Evolutionary conservation across 1,140 invertebrate genomes (phyloP), one percentile per base, ranked within the genome.

Genomic region (Penaeus japonicus): DNA sequence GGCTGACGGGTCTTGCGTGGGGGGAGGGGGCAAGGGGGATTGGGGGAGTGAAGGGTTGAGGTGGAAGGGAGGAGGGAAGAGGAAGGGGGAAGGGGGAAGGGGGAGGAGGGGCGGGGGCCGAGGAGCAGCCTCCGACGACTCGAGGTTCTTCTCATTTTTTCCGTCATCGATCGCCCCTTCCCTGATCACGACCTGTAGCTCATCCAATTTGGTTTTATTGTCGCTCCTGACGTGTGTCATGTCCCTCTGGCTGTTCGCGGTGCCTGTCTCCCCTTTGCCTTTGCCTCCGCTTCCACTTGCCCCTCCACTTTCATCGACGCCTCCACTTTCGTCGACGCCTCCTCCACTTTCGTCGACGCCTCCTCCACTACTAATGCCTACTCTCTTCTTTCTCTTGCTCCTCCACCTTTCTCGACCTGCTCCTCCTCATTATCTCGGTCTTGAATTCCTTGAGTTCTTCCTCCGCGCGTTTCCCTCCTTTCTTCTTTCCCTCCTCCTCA

Each of bases 141-240:
- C 22, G 53, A n/a, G 27, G 7, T 30, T 30, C 22, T 12, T 20
- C 54, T 62, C 55, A 70, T 70, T 70, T 70, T 70, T 70, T 22
- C 30, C 30, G n/a, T 70, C 62, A 70, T 70, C 62, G 62, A 70
- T 70, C n/a, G n/a, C 20, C n/a, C 62, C 30, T 70, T 27, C 62
- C 62, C 62, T 70, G 62, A 70, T 70, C 62, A 70, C 62, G 62
- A 70, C 62, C 62, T 70, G 62, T 70, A 70, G 62, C 62, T 70
- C 62, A 70, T 70, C 62, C 62, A 70, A 70, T 70, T 70, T 70
- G 22, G 30, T 70, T 70, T 70, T 70, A 70, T 70, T 70, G 62
- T 70, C 62, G 62, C 62, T n/a, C n/a, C 62, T 70, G 30, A 70
- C 62, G 62, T 10, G 62, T 15, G n/a, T n/a, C 62, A 1, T n/a